Evolutionary conservation across 2,113 vertebrate genomes (phyloP), one percentile per base, ranked within the genome.

Genomic region (Choloepus hoffmanni): DNA sequence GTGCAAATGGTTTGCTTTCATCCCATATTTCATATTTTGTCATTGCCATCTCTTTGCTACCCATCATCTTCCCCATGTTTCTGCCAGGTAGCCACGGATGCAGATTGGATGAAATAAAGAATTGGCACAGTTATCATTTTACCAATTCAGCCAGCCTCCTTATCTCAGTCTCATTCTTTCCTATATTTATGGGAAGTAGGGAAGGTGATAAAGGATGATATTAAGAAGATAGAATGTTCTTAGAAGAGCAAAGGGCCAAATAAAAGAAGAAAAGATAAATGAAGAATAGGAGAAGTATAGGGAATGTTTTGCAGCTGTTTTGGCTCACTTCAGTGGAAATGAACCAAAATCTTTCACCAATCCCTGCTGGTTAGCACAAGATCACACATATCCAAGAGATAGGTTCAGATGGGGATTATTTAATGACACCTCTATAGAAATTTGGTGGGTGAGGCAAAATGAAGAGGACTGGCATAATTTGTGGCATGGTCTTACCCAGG

Each of bases 1-100:
- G 91, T 55, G 18, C 24, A 33, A n/a, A 76, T 83, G n/a, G n/a
- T 50, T 81, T 95, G 58, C 86, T 88, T 90, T 86, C 7, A 53
- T 36, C 26, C 30, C 4, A 19, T 53, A 79, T 60, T 68, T 90
- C 79, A 24, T 10, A 23, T 9, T 50, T 85, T 60, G 79, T 14
- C 45, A 68, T 84, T 62, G 60, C 53, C 36, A 88, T 73, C 28
- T 85, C 26, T 90, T 84, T 81, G 65, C 67, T n/a, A 33, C 16
- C 36, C 67, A 33, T 58, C 48, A 53, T 58, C 11, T 58, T 77
- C 50, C 78, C 45, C 28, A 4, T 53, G 21, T 28, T 73, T 85
- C 26, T 79, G 53, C 68, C 55, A 83, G 48, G 73, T 63, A 81
- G 23, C 19, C 73, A 53, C 28, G n/a, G 14, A 0, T 28, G 63